Evolutionary conservation across 2,888 invertebrate species (phyloP), one percentile per base, ranked within the genome.

Genomic region (Patella caerulea): DNA sequence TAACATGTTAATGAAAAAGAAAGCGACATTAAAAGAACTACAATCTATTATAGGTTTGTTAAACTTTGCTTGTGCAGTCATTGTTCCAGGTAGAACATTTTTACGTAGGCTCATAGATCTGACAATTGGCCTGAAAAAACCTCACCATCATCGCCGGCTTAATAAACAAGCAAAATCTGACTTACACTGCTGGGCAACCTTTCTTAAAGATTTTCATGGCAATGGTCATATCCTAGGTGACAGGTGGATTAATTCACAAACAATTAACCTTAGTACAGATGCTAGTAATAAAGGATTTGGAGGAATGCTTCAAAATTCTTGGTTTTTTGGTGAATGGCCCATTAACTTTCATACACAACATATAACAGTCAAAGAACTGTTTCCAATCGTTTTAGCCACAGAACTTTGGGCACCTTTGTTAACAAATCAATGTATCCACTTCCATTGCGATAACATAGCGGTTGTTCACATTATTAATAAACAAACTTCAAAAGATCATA

Each of bases 11-110:
- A 17, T 75, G 75, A 53, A 34, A 73, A 19, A 56, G 56, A 56
- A 56, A 56, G 56, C 56, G 3, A 78, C 34, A 11, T 65, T 80
- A 19, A 34, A 29, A n/a, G 72, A 77, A 19, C 34, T 80, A 15
- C 80, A 80, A 55, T 78, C 77, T 9, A 9, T 79, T 4, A 78
- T 78, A 34, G 80, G 80, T 15, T 34, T 65, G 15, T 74, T 80
- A 11, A 78, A 75, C 52, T 78, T 78, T 78, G 73, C 73, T 53
- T 80, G 78, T 55, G 3, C 15, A 19, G 80, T 72, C 29, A 73
- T 80, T 14, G 45, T 59, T 12, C 80, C 78, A 5, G 78, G 80
- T n/a, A 34, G 80, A 5, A 29, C 74, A 34, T 80, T 78, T 72
- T 34, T 76, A 14, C 71, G 76, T 2, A 45, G 80, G 7, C 69